Conservation (phyloP, 2,888 invertebrate genomes). For the Spodoptera picta region DNA sequence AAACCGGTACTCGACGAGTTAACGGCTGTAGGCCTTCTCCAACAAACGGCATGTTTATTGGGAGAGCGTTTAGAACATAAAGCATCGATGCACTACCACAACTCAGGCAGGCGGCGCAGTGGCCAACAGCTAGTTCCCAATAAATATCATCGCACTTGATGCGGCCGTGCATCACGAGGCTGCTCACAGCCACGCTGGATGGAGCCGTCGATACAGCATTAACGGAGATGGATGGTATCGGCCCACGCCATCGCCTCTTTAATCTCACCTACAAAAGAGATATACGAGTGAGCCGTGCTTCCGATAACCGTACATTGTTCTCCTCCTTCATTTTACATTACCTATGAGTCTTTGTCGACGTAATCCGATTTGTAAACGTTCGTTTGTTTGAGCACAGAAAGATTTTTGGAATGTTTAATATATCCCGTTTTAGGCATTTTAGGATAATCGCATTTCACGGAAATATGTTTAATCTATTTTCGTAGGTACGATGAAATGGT, state of each 20-base stretch:
- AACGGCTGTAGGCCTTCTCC: slow-evolving; percentile 18
- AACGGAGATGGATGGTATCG: slow-evolving; percentile 80
- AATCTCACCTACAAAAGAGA: slow-evolving; percentile 81
- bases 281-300: slow-evolving; percentile 68
- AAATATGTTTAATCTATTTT: slow-evolving; percentile 15
- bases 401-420: slow-evolving; percentile 26
- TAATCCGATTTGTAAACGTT: slow-evolving; percentile 32
- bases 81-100: slow-evolving; percentile 17
- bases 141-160: slow-evolving; percentile 49
- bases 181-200: slow-evolving; percentile 46
- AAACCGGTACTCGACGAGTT: too few species aligned
- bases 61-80: slow-evolving; percentile 22
- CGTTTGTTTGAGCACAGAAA: slow-evolving; percentile 20
- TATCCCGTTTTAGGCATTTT: slow-evolving; percentile 16
- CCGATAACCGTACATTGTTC: slow-evolving; percentile 47
- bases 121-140: slow-evolving; percentile 38
- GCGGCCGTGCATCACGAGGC: slow-evolving; percentile 50
- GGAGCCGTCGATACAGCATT: slow-evolving; percentile 78
- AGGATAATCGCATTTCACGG: slow-evolving; percentile 11
- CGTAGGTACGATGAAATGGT: slow-evolving; percentile 7
- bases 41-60: slow-evolving; percentile 13
- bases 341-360: slow-evolving; percentile 19
- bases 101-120: slow-evolving; percentile 13
- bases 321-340: slow-evolving; percentile 24
- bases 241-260: slow-evolving; percentile 80